Percentiles rank a stretch among this genome's conserved stretches.
phyloP scores from a whole-genome alignment of 2,888 invertebrate species.

The Nymphalis urticae region DNA sequence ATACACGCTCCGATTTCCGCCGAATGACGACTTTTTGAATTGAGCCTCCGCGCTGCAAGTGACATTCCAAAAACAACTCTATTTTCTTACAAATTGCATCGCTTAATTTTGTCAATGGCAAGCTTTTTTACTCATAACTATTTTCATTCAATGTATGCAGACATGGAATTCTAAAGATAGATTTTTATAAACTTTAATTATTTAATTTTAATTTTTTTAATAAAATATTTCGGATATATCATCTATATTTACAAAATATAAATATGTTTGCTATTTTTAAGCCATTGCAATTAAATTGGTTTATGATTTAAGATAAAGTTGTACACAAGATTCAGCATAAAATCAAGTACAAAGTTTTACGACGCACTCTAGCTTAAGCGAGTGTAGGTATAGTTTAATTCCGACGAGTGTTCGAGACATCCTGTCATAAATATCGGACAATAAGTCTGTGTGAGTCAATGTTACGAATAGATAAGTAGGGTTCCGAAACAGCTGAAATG shows the following conservation, averaged over 20 bases:
- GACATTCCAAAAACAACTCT: slow-evolving; percentile 73
- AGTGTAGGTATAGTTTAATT: slow-evolving; percentile 45
- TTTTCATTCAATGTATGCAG: too few relatives aligned
- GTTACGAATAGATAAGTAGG: slow-evolving; percentile 27
- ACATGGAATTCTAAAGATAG: too few relatives aligned
- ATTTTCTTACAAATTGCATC: slow-evolving; percentile 55
- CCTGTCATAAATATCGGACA: slow-evolving; percentile 35
- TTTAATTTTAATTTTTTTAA: too few relatives aligned
- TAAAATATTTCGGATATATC: too few relatives aligned
- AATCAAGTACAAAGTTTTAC: slow-evolving; percentile 29
- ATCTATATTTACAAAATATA: too few relatives aligned
- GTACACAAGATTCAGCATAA: slow-evolving; percentile 16
- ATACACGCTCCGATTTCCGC: slow-evolving; percentile 40
- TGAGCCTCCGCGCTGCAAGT: slow-evolving; percentile 42
- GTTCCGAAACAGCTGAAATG: slow-evolving; percentile 2
- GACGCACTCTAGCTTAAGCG: slow-evolving; percentile 28
- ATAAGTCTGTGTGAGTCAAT: slow-evolving; percentile 26
- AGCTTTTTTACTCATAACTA: slow-evolving; percentile 33
- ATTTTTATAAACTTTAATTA: too few relatives aligned
- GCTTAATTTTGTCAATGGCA: slow-evolving; percentile 61
- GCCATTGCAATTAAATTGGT: too few relatives aligned
- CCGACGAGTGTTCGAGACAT: slow-evolving; percentile 35
- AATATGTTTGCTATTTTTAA: too few relatives aligned
- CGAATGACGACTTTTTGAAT: slow-evolving; percentile 38
- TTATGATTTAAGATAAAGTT: not conserved